A percentile compares a stretch with the other conserved stretches of the same genome.
Evolutionary conservation across 1,140 invertebrate species (phyloP).

Genomic region (Homalodisca vitripennis): DNA sequence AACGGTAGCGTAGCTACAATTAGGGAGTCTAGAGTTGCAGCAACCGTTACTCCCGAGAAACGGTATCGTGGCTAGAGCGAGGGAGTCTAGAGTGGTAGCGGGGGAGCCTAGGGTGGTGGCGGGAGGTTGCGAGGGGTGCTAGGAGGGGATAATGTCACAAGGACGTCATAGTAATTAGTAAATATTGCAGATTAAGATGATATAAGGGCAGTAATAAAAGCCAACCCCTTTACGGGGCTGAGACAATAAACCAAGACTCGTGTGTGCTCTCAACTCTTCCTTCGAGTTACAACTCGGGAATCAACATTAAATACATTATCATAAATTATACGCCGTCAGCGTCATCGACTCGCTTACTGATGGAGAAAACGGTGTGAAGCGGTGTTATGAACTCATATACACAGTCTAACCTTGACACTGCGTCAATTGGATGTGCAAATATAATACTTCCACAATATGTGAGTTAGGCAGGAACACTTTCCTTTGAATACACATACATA

Average conservation of each 20-base stretch:
- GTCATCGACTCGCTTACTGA: slow-evolving; percentile 5
- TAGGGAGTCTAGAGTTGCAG: too few species aligned
- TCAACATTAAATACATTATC: slow-evolving; percentile 11
- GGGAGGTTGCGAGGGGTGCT: not conserved
- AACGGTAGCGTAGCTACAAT: too few species aligned
- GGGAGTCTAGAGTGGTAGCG: not conserved
- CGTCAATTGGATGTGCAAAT: too few species aligned
- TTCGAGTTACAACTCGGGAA: slow-evolving; percentile 4
- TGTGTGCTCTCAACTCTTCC: slow-evolving; percentile 25
- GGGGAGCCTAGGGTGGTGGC: not conserved
- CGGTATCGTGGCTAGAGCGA: not conserved
- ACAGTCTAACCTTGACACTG: too few species aligned
- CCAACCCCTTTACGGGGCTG: slow-evolving; percentile 12
- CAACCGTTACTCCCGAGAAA: too few species aligned
- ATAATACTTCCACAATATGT: too few species aligned
- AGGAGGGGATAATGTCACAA: slow-evolving; percentile 28
- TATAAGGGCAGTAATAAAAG: slow-evolving; percentile 32
- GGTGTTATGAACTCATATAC: too few species aligned
- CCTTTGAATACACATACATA: too few species aligned
- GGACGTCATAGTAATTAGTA: slow-evolving; percentile 35
- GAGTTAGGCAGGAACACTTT: too few species aligned
- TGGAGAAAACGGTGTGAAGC: not conserved
- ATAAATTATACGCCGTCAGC: slow-evolving; percentile 13
- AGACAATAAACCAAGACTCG: slow-evolving; percentile 26
- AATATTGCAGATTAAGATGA: slow-evolving; percentile 36